Base-by-base conservation (phyloP, 2,888 invertebrate species). In the Conomelus anceps region DNA sequence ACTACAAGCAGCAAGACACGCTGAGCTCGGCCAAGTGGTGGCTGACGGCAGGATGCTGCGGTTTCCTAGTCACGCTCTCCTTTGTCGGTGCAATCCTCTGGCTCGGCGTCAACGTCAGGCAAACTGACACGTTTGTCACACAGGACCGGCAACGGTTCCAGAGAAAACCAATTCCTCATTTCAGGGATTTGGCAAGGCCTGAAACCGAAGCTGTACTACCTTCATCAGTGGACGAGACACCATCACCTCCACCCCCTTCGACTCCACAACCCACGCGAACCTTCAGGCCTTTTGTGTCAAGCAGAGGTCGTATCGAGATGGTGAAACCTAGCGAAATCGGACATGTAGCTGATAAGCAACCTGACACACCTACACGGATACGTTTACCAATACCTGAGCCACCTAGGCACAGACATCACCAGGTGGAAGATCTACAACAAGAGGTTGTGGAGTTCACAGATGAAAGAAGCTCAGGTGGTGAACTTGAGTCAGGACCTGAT, bases 51-150 rank as follows among this genome's bases (percentile, higher is more conserved):
- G 92, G 91, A 17, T 89, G 91, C 34, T 91, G 91, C 29, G 92
- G 91, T 3, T 88, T 92, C 23, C 89, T 91, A n/a, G 91, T 92
- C 20, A 91, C 92, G 20, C 91, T 91, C 4, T 90, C 91, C 7
- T 92, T 92, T 89, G 91, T 92, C 24, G 92, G 91, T 9, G 90
- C 92, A 87, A 92, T 92, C 7, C 89, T 92, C 84, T 92, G 92
- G 91, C 90, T 92, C 11, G 92, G 92, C 24, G 90, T 91, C 85
- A 90, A 91, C 84, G 86, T 84, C 24, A 23, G 87, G 29, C 41
- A 90, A 90, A n/a, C n/a, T 1, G 63, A 63, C 20, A 7, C 63
- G 20, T 63, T n/a, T 7, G 63, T 63, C n/a, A 63, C n/a, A 7
- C 63, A 63, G 63, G 63, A 63, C n/a, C 63, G 63, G 3, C 63